Conservation (phyloP, 2,797 vertebrate species). For the Poecilia gillii region DNA sequence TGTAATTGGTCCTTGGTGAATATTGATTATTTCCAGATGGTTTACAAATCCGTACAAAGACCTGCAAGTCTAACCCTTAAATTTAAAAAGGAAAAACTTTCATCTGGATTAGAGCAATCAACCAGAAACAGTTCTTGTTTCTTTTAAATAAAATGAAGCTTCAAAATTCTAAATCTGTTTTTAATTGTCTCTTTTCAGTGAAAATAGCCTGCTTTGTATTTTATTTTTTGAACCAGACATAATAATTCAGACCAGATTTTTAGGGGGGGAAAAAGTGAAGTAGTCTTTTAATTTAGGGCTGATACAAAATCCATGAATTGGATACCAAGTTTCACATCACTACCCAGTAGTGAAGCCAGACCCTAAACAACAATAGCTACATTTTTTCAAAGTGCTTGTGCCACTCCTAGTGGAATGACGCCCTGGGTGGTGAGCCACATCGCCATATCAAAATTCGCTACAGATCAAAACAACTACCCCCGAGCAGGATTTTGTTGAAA, state of each 20-base stretch:
- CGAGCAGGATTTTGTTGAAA: not conserved
- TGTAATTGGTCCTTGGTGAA: conserved; percentile 57
- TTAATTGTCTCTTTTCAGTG: not conserved
- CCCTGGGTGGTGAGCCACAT: not conserved
- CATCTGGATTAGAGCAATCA: conserved; percentile 27
- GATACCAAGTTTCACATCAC: not conserved
- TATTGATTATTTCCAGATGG: conserved; percentile 73
- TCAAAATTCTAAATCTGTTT: conserved; percentile 7
- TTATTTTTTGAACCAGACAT: not conserved
- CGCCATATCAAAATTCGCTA: not conserved
- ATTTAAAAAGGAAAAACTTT: conserved; percentile 17
- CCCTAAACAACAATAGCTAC: not conserved
- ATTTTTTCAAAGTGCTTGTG: not conserved
- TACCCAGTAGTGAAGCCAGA: not conserved
- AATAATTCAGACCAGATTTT: not conserved
- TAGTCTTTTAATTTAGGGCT: not conserved
- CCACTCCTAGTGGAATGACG: not conserved
- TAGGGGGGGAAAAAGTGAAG: not conserved
- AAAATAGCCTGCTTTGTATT: not conserved
- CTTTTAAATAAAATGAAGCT: not conserved
- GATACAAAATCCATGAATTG: not conserved
- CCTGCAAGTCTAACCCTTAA: conserved; percentile 27
- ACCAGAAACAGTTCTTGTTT: not conserved
- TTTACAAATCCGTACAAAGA: conserved; percentile 46
- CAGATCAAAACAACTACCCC: not conserved